Base-by-base conservation (phyloP, 2,888 invertebrate genomes). In the Tineola bisselliella region DNA sequence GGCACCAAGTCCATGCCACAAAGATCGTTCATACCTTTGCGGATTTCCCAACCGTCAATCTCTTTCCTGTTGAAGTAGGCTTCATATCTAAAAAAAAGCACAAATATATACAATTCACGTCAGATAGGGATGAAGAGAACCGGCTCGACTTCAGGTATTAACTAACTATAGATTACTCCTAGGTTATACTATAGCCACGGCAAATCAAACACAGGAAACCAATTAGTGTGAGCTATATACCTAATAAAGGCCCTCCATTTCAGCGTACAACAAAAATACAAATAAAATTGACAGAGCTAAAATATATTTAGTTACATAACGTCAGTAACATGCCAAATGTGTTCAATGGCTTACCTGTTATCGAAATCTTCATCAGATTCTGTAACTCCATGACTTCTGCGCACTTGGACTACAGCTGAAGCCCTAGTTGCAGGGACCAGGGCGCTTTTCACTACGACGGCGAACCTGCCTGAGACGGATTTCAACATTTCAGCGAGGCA, bases 31-130 rank as follows among this genome's bases (percentile, higher is more conserved):
- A 97, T 94, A 4, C 92, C 96, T 77, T 96, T 94, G 63, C 98
- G 93, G 69, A 96, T 88, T 86, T 97, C 96, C 98, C 98, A 98
- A 61, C 94, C 93, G 80, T 97, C 97, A 75, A 98, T 95, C 71
- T 96, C 94, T 63, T 90, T 87, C 63, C 94, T 91, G 77, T 91
- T 94, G 88, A 98, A 96, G 82, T 90, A 97, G 52, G 90, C 89
- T 74, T 92, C 93, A 77, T 93, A 96, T 75, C 93, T 91, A 78
- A 54, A 81, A 59, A n/a, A n/a, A n/a, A 25, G 6, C 25, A 6
- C 25, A 25, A 25, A 25, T n/a, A n/a, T n/a, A n/a, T n/a, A n/a
- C n/a, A n/a, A n/a, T n/a, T n/a, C n/a, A n/a, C n/a, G n/a, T n/a
- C 25, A 4, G 25, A 25, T 25, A 8, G 43, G 43, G 12, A 43